Conservation (phyloP, 1,140 invertebrate species). For the Dreissena rostriformis region DNA sequence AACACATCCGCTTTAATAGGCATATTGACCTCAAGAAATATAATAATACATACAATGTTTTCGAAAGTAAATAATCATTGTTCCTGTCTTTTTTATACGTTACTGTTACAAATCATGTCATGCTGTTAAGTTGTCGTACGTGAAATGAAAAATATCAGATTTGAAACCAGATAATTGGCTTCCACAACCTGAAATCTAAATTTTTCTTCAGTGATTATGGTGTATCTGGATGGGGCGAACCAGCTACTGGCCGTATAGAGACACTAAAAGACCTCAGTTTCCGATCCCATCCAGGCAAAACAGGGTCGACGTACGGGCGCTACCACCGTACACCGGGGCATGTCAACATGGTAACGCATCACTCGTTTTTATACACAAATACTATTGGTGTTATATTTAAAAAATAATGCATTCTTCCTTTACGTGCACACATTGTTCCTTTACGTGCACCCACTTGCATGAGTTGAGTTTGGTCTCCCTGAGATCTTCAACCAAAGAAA, state of each 20-base stretch:
- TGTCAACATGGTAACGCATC: background rate
- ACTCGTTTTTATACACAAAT: too few relatives aligned
- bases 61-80: background rate
- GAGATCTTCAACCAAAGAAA: background rate
- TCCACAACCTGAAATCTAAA: background rate
- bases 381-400: background rate
- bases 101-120: background rate
- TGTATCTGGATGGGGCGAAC: background rate
- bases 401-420: background rate
- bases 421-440: background rate
- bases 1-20: background rate
- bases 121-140: background rate
- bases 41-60: too few relatives aligned
- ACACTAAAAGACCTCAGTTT: conserved; percentile 1
- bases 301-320: background rate
- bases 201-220: background rate
- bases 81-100: background rate
- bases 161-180: background rate
- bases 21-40: too few relatives aligned
- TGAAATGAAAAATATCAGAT: background rate
- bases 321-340: background rate
- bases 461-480: background rate
- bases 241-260: background rate
- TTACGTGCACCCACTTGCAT: background rate
- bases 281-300: background rate